phyloP scores from a whole-genome alignment of 2,888 invertebrate species.

The Rhagonycha fulva region DNA sequence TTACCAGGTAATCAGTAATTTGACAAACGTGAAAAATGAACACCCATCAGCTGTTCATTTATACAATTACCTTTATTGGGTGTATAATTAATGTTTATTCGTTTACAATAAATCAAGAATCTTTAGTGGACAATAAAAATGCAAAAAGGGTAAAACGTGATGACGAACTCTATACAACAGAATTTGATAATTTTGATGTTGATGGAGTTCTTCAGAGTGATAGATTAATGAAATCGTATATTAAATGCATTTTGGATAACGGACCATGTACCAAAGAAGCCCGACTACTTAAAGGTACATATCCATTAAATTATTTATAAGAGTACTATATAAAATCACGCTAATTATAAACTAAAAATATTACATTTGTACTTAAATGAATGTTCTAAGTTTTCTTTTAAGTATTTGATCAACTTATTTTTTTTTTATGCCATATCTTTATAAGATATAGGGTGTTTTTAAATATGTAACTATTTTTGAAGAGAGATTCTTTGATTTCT shows the following conservation, averaged over 20 bases:
- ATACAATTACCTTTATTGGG: not conserved
- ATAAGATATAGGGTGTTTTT: no score
- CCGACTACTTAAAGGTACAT: slow-evolving; percentile 58
- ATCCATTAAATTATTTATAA: no score
- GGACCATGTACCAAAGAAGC: slow-evolving; percentile 69
- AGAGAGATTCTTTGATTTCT: no score
- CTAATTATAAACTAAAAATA: no score
- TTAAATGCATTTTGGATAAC: slow-evolving; percentile 65
- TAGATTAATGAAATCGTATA: slow-evolving; percentile 65
- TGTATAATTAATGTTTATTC: not conserved
- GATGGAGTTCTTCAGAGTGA: slow-evolving; percentile 66
- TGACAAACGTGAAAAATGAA: not conserved
- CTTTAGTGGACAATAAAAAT: slow-evolving; percentile 35
- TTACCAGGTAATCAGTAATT: not conserved
- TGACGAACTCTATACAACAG: slow-evolving; percentile 60
- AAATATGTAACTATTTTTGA: no score
- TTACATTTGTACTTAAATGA: no score
- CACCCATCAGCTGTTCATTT: not conserved
- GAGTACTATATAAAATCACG: no score
- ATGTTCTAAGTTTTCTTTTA: no score
- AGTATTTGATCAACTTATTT: no score
- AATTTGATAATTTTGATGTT: slow-evolving; percentile 68
- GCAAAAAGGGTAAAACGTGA: slow-evolving; percentile 36
- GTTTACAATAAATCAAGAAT: not conserved
- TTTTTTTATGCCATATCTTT: no score